Evolutionary conservation across 1,140 invertebrate species (phyloP), one percentile per base, ranked within the genome.

Genomic region (Drosophila sulfurigaster): DNA sequence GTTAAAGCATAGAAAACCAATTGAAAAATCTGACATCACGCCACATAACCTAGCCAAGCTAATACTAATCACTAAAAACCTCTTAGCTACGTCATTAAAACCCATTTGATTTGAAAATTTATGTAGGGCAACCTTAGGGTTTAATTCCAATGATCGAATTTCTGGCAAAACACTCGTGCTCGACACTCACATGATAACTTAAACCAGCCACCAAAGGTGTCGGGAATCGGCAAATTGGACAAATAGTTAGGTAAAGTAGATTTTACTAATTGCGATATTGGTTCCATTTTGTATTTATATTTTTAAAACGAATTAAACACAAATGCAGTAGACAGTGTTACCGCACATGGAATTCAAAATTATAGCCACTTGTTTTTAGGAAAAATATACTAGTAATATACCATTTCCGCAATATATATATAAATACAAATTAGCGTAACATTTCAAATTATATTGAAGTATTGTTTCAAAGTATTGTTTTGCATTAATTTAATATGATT

Each of bases 131-230:
- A 54, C 72, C 72, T 74, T 74, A 45, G 46, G 38, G 45, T 48
- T 60, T 43, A 66, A 52, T 78, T 81, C 70, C 56, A 89, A 71
- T 71, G 63, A 25, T 48, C 65, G 16, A 5, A 56, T 11, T 28
- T 7, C 10, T 38, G 35, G 7, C 5, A 56, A 43, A 7, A 25
- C 32, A 48, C 20, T n/a, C 57, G 32, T 66, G 5, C 3, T 54
- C n/a, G 10, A 30, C 1, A 92, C 93, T 93, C 94, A 97, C 96
- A 93, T 93, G 96, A 95, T 65, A 97, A 94, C 78, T 94, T 94
- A 89, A 97, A 97, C 96, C 96, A 97, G 81, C 96, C 96, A 52
- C 95, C 94, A 75, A 97, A 92, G 3, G 95, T 94, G 85, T 97
- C 94, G 1, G 96, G 96, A 85, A 97, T 95, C 11, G 96, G 96